Base-by-base conservation (phyloP, 2,113 vertebrate species). In the Paracyprichromis sp. region DNA sequence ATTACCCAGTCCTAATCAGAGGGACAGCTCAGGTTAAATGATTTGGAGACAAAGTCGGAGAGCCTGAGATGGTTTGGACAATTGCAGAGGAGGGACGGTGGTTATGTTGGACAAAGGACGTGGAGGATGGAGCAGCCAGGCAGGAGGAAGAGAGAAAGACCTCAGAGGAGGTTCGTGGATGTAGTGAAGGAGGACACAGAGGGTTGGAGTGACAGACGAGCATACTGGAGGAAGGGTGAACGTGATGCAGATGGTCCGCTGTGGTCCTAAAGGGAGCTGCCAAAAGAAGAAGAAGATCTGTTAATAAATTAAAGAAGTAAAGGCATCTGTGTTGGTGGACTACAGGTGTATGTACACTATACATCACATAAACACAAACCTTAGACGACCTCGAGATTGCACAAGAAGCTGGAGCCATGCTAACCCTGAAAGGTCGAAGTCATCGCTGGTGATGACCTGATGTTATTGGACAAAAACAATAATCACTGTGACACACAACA, bases 261-360 rank as follows among this genome's bases (percentile, higher is more conserved):
- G 61, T 38, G 19, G 63, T 21, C 7, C 63, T 69, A 0, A 69
- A 40, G 63, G 63, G 63, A 69, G 36, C 63, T 5, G 0, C 0
- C 2, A 13, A 14, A 38, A 69, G 63, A 69, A 21, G 19, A 21
- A 40, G 38, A 9, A 71, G 19, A 66, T 66, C 17, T 21, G 19
- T 40, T 69, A 21, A 69, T 69, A 1, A 40, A 59, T 59, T 31
- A 17, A 7, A 8, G 8, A 29, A 59, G 57, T 59, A 31, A 59
- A 59, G 7, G 16, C 16, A 6, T 8, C 29, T 61, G 26, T 63
- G 29, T 63, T 63, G 9, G 59, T 34, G 59, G 59, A 19, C 29
- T 6, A 34, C 5, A 9, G 21, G 6, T 24, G n/a, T 24, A 12
- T 13, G 10, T 5, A 9, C 8, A 4, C 1, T 63, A 10, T 63